Conservation (phyloP, 2,888 invertebrate genomes). For the Anaspis maculata region DNA sequence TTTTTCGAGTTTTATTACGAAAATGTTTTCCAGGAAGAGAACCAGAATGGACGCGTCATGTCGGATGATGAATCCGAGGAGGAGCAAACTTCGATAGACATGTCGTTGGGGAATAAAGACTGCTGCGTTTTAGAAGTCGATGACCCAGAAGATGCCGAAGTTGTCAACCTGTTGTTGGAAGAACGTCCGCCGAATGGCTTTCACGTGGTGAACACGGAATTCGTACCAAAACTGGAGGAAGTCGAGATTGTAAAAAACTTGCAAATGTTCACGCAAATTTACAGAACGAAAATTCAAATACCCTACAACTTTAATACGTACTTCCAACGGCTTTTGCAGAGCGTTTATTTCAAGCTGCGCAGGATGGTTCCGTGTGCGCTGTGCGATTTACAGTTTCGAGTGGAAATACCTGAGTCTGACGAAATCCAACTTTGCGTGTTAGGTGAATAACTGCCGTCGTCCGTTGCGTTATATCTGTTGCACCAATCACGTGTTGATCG, state of each 20-base stretch:
- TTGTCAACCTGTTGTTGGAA: conserved; percentile 65
- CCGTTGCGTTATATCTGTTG: conserved; percentile 27
- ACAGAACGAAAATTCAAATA: conserved; percentile 54
- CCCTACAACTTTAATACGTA: conserved; percentile 43
- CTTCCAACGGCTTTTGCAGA: conserved; percentile 55
- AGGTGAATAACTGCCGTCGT: too few relatives aligned
- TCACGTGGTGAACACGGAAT: conserved; percentile 71
- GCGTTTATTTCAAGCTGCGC: conserved; percentile 82
- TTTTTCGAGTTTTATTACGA: conserved; percentile 14
- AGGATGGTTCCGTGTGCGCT: conserved; percentile 82
- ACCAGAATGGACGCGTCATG: conserved; percentile 33
- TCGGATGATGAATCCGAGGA: conserved; percentile 63
- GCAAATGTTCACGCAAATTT: conserved; percentile 82
- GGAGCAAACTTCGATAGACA: conserved; percentile 58
- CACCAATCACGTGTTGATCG: too few relatives aligned
- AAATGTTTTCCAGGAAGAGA: conserved; percentile 27
- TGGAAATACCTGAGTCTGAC: conserved; percentile 81
- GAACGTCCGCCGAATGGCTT: conserved; percentile 67
- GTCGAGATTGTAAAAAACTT: conserved; percentile 60
- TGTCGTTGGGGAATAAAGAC: conserved; percentile 67
- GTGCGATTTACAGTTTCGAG: conserved; percentile 69
- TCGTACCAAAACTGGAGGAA: conserved; percentile 62
- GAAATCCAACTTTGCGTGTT: conserved; percentile 52
- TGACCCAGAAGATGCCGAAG: conserved; percentile 74
- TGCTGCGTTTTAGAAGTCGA: conserved; percentile 77